Evolutionary conservation across 2,888 invertebrate species (phyloP).

Genomic region (Nasonia oneida): DNA sequence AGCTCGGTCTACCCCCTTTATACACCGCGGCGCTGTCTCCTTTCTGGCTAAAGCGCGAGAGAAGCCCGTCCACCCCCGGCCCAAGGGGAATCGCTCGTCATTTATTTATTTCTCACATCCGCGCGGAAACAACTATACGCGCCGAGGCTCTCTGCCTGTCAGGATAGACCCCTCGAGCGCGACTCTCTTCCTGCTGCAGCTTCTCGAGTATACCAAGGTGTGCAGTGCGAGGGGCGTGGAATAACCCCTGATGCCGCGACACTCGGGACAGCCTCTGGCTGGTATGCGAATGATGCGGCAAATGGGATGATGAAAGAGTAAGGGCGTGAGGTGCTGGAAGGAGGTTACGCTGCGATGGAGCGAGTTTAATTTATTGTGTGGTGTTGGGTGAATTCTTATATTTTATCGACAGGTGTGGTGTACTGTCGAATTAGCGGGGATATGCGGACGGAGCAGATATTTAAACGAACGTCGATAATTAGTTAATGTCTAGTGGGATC

Average conservation of each 20-base stretch:
- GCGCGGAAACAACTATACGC: constrained; percentile 29
- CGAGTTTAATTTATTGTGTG: neutral
- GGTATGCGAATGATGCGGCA: constrained; percentile 8
- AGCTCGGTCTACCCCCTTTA: neutral
- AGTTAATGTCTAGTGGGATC: too few relatives aligned
- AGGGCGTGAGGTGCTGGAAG: neutral
- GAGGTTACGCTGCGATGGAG: neutral
- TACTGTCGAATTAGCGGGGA: too few relatives aligned
- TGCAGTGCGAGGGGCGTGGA: neutral
- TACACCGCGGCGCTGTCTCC: neutral
- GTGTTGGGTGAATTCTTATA: neutral
- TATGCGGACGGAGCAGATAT: too few relatives aligned
- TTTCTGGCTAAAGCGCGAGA: neutral
- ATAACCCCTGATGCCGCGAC: neutral
- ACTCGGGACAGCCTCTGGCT: neutral
- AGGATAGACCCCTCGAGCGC: neutral
- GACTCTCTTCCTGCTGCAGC: neutral
- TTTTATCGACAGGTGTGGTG: too few relatives aligned
- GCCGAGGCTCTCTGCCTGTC: neutral
- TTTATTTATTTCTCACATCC: constrained; percentile 74
- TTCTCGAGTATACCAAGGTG: constrained; percentile 8
- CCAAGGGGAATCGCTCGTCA: constrained; percentile 73
- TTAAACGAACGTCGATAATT: too few relatives aligned
- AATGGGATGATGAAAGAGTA: constrained; percentile 7
- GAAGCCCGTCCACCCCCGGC: constrained; percentile 38